Conservation (phyloP, 2,113 vertebrate genomes). For the Aleadryas rufinucha region DNA sequence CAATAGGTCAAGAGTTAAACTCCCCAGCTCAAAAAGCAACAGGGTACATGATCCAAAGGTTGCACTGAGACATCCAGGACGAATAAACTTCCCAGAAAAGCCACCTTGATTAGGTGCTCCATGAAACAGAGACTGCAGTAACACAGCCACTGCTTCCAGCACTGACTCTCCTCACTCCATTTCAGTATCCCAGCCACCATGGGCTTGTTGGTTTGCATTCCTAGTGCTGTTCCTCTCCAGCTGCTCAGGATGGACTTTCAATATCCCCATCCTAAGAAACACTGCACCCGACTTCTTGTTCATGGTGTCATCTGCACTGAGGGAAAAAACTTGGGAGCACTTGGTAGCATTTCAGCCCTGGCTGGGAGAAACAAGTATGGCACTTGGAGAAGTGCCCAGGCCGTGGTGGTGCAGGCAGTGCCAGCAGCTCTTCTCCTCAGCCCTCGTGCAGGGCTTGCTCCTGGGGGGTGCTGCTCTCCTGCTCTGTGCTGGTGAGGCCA, state of each 20-base stretch:
- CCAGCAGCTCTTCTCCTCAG: not conserved
- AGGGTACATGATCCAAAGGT: not conserved
- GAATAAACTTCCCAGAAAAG: not conserved
- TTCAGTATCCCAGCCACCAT: not conserved
- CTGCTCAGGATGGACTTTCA: not conserved
- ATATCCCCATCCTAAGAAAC: not conserved
- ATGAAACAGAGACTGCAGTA: not conserved
- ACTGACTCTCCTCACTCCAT: not conserved
- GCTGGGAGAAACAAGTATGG: not conserved
- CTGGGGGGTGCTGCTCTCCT: not conserved
- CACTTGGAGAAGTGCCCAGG: not conserved
- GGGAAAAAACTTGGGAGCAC: not conserved
- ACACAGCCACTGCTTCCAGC: not conserved
- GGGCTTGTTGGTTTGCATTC: not conserved
- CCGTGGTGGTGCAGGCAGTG: not conserved
- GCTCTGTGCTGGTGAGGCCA: not conserved
- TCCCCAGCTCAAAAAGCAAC: not conserved
- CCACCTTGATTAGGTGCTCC: not conserved
- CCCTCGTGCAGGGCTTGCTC: not conserved
- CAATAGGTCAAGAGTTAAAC: not conserved
- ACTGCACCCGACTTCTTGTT: not conserved
- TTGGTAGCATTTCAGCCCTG: not conserved
- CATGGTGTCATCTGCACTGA: accelerated
- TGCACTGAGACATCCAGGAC: not conserved
- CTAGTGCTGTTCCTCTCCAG: not conserved